Evolutionary conservation across 1,140 invertebrate species (phyloP).

Genomic region (Drosophila pachea): DNA sequence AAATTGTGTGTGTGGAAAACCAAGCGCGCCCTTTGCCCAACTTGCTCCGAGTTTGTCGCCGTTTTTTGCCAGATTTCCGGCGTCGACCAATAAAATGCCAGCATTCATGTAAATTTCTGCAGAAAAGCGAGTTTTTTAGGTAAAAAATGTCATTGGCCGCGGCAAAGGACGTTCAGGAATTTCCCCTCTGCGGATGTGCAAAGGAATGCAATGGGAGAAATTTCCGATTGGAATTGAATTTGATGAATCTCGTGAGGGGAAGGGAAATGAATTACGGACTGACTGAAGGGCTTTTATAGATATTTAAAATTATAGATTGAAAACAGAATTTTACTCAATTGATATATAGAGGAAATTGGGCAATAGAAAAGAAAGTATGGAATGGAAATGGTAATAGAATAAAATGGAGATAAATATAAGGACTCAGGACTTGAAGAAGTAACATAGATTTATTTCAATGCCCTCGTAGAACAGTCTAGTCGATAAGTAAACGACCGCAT

Average conservation of each 20-base stretch:
- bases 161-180: conserved; percentile 62
- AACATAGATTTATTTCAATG: no score
- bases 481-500: not conserved
- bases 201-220: conserved; percentile 35
- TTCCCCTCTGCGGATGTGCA: conserved; percentile 38
- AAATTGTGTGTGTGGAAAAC: conserved; percentile 55
- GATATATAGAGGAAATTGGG: no score
- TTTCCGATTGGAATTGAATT: not conserved
- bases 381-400: not conserved
- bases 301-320: no score
- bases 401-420: conserved; percentile 3
- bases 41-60: conserved; percentile 40
- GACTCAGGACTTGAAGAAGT: no score
- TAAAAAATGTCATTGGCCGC: conserved; percentile 60
- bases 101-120: conserved; percentile 71
- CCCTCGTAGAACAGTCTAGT: no score
- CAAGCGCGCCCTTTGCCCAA: conserved; percentile 38
- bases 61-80: conserved; percentile 50
- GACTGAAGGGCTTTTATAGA: no score
- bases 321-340: no score
- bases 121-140: conserved; percentile 70
- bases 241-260: not conserved
- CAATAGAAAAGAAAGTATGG: no score
- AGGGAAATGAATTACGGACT: no score
- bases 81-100: conserved; percentile 71